Base-by-base conservation (phyloP, 2,797 vertebrate species). In the Acipenser transmontanus region DNA sequence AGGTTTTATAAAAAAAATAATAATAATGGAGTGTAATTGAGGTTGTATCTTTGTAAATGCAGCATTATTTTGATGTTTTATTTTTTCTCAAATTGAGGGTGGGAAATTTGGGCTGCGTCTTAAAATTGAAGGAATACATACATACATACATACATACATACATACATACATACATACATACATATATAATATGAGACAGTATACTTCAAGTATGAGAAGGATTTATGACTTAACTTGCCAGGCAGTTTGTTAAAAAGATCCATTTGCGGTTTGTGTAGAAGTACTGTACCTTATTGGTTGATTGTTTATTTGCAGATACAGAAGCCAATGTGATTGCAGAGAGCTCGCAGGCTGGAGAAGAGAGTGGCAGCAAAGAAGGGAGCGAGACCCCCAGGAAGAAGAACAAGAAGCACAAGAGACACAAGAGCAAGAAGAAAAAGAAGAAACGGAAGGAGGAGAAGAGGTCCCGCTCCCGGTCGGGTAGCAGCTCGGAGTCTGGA, bases 331-430 rank as follows among this genome's bases (percentile, higher is more conserved):
- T 86, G 64, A 72, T 78, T 50, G 79, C 75, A 61, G 87, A 67
- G 13, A 51, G 34, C 1, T 0, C 60, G 11, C 52, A 47, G 1
- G 47, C 71, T 6, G 66, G 69, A 1, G 86, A 65, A 8, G 82
- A 78, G 8, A 7, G 82, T 8, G 78, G 77, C 65, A 67, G 78
- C 1, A 90, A 75, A 5, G 17, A 68, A 0, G 77, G 70, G 11
- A 52, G 59, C 13, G 69, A 64, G 1, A 66, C 68, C 0, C 76
- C 80, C 1, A 80, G 77, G 1, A 88, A 78, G 71, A 90, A 84
- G 70, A 81, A 80, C 1, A 90, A 88, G 74, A 90, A 89, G 71
- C 87, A 88, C 74, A 91, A 90, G 74, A 88, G 86, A 66, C 84
- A 87, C 73, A 91, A 86, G 72, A 89, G 79, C 56, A 89, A 88